Conservation (phyloP, 2,888 invertebrate genomes). For the Muschampia plurimacula region DNA sequence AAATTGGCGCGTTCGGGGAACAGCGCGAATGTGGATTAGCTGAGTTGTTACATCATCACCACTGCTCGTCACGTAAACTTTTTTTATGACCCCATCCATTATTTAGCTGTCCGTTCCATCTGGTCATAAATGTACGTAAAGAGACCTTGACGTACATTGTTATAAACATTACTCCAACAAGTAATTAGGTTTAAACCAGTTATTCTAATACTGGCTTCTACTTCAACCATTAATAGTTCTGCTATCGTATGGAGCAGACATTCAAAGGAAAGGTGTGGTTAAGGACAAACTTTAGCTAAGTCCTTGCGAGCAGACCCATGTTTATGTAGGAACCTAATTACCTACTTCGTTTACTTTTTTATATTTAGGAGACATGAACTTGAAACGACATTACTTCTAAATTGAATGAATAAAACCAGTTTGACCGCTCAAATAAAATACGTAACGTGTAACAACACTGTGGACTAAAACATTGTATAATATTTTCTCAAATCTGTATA, state of each 20-base stretch:
- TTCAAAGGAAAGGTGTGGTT: no score
- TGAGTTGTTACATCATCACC: slow-evolving; percentile 22
- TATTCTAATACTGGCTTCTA: background rate
- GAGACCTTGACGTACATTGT: background rate
- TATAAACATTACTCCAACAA: background rate
- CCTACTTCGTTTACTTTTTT: no score
- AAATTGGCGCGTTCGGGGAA: slow-evolving; percentile 31
- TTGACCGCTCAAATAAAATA: no score
- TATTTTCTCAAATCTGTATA: no score
- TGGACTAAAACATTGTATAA: no score
- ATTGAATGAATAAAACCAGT: no score
- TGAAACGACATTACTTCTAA: no score
- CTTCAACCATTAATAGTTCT: background rate
- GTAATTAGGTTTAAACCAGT: background rate
- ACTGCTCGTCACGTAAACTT: slow-evolving; percentile 13
- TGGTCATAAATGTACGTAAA: background rate
- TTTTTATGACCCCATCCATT: slow-evolving; percentile 10
- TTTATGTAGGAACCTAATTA: no score
- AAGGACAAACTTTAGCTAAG: no score
- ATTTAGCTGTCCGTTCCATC: background rate
- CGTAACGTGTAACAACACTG: no score
- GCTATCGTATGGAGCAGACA: background rate
- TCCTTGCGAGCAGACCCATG: no score
- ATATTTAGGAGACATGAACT: no score
- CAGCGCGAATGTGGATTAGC: slow-evolving; percentile 31